These are phyloP conservation scores for Xenopus petersii DNA, from an alignment of 2,797 vertebrate genomes.

Conservation along the genomic window DNA sequence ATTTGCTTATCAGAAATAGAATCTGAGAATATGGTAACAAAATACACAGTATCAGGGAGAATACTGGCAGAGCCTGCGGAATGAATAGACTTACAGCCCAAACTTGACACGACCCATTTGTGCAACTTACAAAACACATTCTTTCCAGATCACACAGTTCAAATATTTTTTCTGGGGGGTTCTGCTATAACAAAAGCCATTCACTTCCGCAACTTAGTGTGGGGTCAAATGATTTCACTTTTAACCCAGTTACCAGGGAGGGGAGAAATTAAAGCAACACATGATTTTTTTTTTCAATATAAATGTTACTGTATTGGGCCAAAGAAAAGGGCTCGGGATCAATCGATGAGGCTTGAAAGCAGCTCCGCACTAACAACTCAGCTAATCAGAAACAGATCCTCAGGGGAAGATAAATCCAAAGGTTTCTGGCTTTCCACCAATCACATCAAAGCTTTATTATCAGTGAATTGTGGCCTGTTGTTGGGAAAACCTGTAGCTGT, in stretches of 20 bases:
- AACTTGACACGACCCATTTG: constrained; percentile 20
- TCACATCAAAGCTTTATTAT: constrained; percentile 57
- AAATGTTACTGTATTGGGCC: constrained; percentile 53
- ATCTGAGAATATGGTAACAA: not conserved
- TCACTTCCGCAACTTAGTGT: constrained; percentile 42
- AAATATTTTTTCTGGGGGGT: constrained; percentile 31
- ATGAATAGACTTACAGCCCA: constrained; percentile 10
- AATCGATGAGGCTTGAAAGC: constrained; percentile 63
- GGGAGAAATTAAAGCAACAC: constrained; percentile 48
- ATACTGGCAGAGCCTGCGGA: constrained; percentile 2
- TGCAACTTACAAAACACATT: not conserved
- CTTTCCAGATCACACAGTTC: constrained; percentile 3
- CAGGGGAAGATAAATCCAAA: constrained; percentile 20
- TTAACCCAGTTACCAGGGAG: constrained; percentile 50
- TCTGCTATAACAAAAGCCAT: constrained; percentile 27
- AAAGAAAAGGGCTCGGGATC: constrained; percentile 63
- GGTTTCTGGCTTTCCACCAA: constrained; percentile 66
- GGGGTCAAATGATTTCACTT: constrained; percentile 51
- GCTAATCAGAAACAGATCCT: no score
- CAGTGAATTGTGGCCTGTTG: constrained; percentile 58
- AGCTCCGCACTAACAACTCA: constrained; percentile 64
- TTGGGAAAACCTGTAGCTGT: constrained; percentile 65
- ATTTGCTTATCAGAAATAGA: not conserved
- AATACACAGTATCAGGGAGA: not conserved
- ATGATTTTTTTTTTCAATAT: constrained; percentile 46